A percentile compares a stretch with the other conserved stretches of the same genome.
Conservation (phyloP, 2,113 vertebrate genomes). For the Phocoena phocoena region DNA sequence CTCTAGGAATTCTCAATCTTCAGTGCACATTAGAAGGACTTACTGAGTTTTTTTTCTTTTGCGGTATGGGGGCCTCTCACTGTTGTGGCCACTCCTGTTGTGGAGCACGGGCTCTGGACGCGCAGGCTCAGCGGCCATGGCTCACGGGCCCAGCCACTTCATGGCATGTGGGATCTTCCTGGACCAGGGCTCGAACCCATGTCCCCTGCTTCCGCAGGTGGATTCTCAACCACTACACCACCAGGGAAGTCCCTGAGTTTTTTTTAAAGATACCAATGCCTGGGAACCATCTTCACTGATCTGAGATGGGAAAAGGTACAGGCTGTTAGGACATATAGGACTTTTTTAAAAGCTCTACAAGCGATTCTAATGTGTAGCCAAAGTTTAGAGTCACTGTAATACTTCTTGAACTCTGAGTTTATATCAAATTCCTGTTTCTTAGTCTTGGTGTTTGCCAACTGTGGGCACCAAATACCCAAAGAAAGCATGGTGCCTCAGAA, state of each 20-base stretch:
- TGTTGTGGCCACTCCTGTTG: no score
- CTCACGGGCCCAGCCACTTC: no score
- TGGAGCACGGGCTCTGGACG: no score
- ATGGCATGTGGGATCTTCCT: no score
- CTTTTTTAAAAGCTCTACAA: neutral
- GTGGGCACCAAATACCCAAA: neutral
- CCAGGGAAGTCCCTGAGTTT: neutral
- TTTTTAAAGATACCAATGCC: neutral
- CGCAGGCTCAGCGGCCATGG: no score
- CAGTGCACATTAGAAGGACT: neutral
- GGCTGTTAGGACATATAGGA: neutral
- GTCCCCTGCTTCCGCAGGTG: no score
- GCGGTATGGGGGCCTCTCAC: no score
- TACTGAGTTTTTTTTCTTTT: neutral
- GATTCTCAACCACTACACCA: no score
- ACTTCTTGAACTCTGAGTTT: neutral
- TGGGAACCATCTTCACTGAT: neutral
- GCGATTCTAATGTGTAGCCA: neutral
- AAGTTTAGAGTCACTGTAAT: neutral
- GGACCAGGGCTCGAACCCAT: no score
- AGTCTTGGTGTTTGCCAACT: neutral
- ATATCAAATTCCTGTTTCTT: neutral
- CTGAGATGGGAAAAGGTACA: neutral
- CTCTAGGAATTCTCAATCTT: neutral
- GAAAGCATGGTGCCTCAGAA: neutral